A percentile compares a stretch with the other conserved stretches of the same genome.
phyloP scores from a whole-genome alignment of 2,113 vertebrate species.

The Chamaetylas fuelleborni region DNA sequence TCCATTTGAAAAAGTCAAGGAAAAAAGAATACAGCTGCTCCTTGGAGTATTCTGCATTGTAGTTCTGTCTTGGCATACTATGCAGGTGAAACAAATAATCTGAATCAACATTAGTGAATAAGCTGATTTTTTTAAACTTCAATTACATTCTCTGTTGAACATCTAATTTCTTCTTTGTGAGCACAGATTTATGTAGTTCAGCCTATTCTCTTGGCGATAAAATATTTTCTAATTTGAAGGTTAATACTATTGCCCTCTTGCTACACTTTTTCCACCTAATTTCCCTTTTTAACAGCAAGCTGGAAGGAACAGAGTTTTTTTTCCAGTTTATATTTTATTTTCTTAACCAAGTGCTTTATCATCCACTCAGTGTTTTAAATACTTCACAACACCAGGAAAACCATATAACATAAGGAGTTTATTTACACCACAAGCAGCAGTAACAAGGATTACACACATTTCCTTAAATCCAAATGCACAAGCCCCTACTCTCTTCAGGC shows the following conservation, averaged over 20 bases:
- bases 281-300: constrained; percentile 55
- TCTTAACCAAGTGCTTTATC: constrained; percentile 11
- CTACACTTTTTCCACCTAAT: constrained; percentile 33
- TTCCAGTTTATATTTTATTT: constrained; percentile 16
- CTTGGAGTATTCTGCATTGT: not conserved
- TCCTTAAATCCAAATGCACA: not conserved
- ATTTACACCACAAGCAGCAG: not conserved
- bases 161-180: constrained; percentile 40
- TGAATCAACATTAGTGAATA: constrained; percentile 1
- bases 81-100: constrained; percentile 29
- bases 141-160: constrained; percentile 64
- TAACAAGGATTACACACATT: not conserved
- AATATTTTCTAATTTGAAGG: constrained; percentile 58
- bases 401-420: not conserved
- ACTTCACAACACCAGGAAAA: not conserved
- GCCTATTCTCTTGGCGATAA: constrained; percentile 5
- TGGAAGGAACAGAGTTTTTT: not conserved
- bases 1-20: not conserved
- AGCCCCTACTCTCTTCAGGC: not conserved
- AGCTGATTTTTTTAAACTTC: constrained; percentile 21
- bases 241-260: constrained; percentile 59
- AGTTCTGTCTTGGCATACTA: not conserved
- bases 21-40: not conserved
- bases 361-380: not conserved
- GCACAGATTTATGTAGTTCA: constrained; percentile 55